These are phyloP conservation scores for Drosophila tropicalis DNA, from an alignment of 1,140 invertebrate genomes.

Conservation along the genomic window DNA sequence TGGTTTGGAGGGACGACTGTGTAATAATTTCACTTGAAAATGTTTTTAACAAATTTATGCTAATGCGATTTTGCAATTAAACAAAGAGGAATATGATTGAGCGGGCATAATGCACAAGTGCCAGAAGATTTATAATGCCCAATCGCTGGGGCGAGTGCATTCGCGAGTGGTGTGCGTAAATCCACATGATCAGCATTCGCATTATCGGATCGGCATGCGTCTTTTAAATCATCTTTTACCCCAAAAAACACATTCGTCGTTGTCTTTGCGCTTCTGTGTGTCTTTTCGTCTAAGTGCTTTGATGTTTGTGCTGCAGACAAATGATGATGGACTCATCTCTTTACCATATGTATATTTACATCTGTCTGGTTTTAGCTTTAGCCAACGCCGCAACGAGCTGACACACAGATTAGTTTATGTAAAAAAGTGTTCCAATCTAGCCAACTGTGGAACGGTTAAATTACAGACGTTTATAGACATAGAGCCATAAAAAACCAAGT, in stretches of 20 bases:
- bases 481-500: too few relatives aligned
- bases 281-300: conserved; percentile 37
- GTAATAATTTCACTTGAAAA: conserved; percentile 73
- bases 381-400: background rate
- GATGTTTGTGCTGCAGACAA: conserved; percentile 56
- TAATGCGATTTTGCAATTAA: conserved; percentile 82
- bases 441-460: too few relatives aligned
- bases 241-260: conserved; percentile 1
- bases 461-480: too few relatives aligned
- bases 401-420: conserved; percentile 1
- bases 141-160: background rate
- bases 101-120: conserved; percentile 69
- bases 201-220: conserved; percentile 52
- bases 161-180: background rate
- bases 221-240: too few relatives aligned
- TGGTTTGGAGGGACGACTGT: background rate
- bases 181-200: conserved; percentile 61
- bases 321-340: conserved; percentile 68
- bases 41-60: conserved; percentile 81
- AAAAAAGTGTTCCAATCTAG: background rate
- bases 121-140: conserved; percentile 71
- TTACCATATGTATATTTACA: background rate
- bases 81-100: conserved; percentile 56
- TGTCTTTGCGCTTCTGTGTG: background rate
- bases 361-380: background rate